A percentile compares a stretch with the other conserved stretches of the same genome.
These are phyloP conservation scores for Sphyrna mokarran DNA, from an alignment of 2,113 vertebrate species.

Conservation along the genomic window DNA sequence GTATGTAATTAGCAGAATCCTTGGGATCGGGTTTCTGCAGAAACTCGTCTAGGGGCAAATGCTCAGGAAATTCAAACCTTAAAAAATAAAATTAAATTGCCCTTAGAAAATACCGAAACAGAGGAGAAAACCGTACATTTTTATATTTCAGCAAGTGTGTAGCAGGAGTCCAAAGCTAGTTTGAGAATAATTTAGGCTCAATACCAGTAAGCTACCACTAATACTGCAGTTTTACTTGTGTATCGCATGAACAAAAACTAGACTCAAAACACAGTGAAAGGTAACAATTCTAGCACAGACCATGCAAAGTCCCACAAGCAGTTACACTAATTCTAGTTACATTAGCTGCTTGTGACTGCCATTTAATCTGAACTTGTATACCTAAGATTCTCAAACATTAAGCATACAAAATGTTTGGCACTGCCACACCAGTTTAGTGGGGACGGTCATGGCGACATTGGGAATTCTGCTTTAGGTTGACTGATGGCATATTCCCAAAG, in stretches of 20 bases:
- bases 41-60: conserved; percentile 94
- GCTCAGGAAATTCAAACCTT: conserved; percentile 97
- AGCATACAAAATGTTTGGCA: neutral
- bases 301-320: neutral
- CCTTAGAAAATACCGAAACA: conserved; percentile 1
- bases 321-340: neutral
- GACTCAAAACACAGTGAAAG: neutral
- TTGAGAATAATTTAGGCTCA: neutral
- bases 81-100: conserved; percentile 41
- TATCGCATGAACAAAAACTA: neutral
- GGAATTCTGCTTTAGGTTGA: neutral
- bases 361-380: neutral
- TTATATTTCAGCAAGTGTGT: neutral
- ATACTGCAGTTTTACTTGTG: neutral
- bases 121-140: neutral
- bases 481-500: neutral
- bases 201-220: neutral
- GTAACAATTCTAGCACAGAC: neutral
- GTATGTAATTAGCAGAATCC: conserved; percentile 95
- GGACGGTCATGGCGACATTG: neutral
- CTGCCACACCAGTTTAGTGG: neutral
- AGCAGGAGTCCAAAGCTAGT: neutral
- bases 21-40: conserved; percentile 95
- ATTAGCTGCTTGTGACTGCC: neutral
- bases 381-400: neutral